These are phyloP conservation scores for Drosophila auraria DNA, from an alignment of 1,140 invertebrate genomes.

Conservation along the genomic window DNA sequence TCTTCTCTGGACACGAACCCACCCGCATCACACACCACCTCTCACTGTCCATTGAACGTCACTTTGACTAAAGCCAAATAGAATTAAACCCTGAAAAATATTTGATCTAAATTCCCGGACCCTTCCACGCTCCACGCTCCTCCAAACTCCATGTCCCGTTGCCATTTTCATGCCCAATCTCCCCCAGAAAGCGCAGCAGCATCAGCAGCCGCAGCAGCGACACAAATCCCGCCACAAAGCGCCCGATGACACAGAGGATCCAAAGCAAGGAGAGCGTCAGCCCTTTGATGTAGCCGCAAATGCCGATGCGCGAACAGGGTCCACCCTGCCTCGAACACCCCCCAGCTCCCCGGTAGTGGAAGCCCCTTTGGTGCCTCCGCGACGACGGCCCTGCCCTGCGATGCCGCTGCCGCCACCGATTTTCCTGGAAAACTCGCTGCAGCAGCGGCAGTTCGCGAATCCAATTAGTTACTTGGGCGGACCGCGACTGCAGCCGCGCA, in stretches of 20 bases:
- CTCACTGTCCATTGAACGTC: constrained; percentile 53
- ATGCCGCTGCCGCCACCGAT: constrained; percentile 41
- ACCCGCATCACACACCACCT: constrained; percentile 22
- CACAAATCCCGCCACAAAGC: constrained; percentile 76
- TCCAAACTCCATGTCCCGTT: constrained; percentile 18
- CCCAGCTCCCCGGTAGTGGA: constrained; percentile 11
- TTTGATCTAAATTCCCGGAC: constrained; percentile 65
- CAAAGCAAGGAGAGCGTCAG: constrained; percentile 21
- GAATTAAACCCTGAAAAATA: constrained; percentile 82
- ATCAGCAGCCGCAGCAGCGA: constrained; percentile 43
- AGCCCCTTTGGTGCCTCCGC: constrained; percentile 10
- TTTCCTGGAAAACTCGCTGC: constrained; percentile 71
- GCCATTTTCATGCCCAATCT: constrained; percentile 55
- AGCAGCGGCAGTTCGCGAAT: constrained; percentile 88
- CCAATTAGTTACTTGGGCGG: constrained; percentile 91
- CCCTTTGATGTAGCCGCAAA: constrained; percentile 72
- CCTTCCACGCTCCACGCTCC: neutral
- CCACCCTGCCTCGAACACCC: constrained; percentile 22
- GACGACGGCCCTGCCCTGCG: constrained; percentile 20
- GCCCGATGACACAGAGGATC: constrained; percentile 65
- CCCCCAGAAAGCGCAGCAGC: constrained; percentile 55
- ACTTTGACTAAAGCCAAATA: constrained; percentile 75
- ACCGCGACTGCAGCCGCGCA: constrained; percentile 86
- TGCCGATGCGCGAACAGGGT: constrained; percentile 56
- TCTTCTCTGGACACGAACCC: constrained; percentile 40